These are phyloP conservation scores for Crotalus helleri DNA, from an alignment of 2,113 vertebrate species.

Conservation along the genomic window DNA sequence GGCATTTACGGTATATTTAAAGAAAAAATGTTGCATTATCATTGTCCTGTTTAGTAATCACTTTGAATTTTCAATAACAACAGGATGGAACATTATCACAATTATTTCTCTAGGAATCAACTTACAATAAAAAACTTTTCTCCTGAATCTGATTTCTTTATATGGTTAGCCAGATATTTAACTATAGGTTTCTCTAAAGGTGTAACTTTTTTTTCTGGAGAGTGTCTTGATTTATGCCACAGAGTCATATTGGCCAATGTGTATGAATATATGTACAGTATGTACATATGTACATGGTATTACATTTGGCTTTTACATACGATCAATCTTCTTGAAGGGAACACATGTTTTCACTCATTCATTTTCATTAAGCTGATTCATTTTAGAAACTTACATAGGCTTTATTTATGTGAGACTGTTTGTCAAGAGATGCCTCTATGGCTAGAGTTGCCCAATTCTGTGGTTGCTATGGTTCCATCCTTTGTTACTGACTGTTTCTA, in stretches of 20 bases:
- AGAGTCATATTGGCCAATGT: neutral
- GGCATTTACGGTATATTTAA: neutral
- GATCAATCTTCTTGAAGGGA: neutral
- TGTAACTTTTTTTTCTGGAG: slow-evolving; percentile 21
- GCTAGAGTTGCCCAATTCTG: neutral
- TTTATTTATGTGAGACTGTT: neutral
- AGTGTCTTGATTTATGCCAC: neutral
- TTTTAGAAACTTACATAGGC: neutral
- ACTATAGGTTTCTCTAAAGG: slow-evolving; percentile 11
- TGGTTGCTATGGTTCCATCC: neutral
- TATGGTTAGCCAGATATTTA: slow-evolving; percentile 15
- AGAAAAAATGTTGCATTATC: neutral
- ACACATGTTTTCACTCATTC: neutral
- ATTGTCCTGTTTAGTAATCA: neutral
- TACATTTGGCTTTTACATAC: neutral
- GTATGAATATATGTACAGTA: neutral
- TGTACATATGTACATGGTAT: neutral
- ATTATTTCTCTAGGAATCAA: slow-evolving; percentile 18
- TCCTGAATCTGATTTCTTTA: slow-evolving; percentile 9
- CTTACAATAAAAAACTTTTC: slow-evolving; percentile 11
- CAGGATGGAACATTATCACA: neutral
- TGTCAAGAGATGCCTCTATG: neutral
- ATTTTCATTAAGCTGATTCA: neutral
- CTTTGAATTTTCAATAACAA: slow-evolving; percentile 14
- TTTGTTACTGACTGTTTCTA: neutral